These are phyloP conservation scores for Physocephala rufipes DNA, from an alignment of 2,888 invertebrate genomes.

Conservation along the genomic window DNA sequence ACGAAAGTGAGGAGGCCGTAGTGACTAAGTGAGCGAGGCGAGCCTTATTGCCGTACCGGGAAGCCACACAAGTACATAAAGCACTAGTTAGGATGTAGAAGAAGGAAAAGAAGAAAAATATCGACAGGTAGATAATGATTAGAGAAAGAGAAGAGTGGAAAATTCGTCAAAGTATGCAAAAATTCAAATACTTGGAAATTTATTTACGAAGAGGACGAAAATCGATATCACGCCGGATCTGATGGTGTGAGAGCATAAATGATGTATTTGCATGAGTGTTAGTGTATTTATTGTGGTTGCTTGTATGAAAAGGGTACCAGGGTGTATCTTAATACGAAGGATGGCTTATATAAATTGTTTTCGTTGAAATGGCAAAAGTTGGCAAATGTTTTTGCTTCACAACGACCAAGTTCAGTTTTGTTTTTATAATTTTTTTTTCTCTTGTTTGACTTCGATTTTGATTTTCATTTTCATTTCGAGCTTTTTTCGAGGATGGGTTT, in stretches of 20 bases:
- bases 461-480: constrained; percentile 5
- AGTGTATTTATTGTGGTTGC: neutral
- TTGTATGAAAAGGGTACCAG: neutral
- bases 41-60: too few relatives aligned
- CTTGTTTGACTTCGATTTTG: neutral
- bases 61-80: constrained; percentile 23
- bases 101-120: constrained; percentile 2
- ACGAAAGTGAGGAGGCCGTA: neutral
- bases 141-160: neutral
- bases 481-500: neutral
- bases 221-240: constrained; percentile 30
- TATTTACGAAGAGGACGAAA: constrained; percentile 34
- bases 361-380: constrained; percentile 19
- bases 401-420: constrained; percentile 30
- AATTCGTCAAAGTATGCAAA: constrained; percentile 19
- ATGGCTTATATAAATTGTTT: neutral
- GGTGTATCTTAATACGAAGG: neutral
- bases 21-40: neutral
- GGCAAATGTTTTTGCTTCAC: constrained; percentile 32
- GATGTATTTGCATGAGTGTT: neutral
- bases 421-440: neutral
- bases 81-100: neutral
- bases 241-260: neutral
- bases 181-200: constrained; percentile 33
- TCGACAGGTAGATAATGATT: too few relatives aligned